Conservation (phyloP, 2,113 vertebrate species). For the Ivindomyrus marchei region DNA sequence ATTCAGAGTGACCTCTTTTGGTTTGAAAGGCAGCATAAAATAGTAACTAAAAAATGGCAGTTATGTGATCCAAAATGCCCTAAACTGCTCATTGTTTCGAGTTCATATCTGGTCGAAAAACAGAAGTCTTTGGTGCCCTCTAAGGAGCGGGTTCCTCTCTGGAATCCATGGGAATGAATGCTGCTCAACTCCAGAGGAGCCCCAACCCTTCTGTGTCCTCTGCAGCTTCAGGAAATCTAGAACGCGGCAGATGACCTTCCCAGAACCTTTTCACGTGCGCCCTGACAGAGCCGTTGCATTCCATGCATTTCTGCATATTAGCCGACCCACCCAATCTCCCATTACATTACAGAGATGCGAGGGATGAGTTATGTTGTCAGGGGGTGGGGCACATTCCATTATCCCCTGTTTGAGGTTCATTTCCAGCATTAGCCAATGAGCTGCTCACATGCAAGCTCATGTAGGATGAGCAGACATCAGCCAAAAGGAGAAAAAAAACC, state of each 20-base stretch:
- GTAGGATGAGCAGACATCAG: neutral
- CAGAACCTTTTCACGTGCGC: neutral
- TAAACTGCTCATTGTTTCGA: neutral
- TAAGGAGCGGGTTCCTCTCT: neutral
- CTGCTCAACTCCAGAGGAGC: neutral
- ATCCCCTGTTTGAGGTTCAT: neutral
- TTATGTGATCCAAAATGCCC: neutral
- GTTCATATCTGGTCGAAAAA: constrained; percentile 40
- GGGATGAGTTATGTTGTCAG: neutral
- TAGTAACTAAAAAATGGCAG: neutral
- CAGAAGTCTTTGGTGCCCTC: constrained; percentile 14
- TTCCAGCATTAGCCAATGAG: neutral
- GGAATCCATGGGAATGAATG: neutral
- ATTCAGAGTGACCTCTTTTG: neutral
- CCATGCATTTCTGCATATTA: neutral
- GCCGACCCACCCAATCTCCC: neutral
- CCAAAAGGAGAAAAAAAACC: neutral
- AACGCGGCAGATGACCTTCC: neutral
- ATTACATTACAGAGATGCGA: neutral
- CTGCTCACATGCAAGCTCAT: neutral
- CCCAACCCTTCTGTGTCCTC: neutral
- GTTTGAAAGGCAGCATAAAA: neutral
- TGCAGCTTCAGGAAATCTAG: neutral
- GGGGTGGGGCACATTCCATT: neutral
- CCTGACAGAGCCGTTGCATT: neutral